phyloP scores from a whole-genome alignment of 2,797 vertebrate genomes.

The Schizothorax lantsangensis region DNA sequence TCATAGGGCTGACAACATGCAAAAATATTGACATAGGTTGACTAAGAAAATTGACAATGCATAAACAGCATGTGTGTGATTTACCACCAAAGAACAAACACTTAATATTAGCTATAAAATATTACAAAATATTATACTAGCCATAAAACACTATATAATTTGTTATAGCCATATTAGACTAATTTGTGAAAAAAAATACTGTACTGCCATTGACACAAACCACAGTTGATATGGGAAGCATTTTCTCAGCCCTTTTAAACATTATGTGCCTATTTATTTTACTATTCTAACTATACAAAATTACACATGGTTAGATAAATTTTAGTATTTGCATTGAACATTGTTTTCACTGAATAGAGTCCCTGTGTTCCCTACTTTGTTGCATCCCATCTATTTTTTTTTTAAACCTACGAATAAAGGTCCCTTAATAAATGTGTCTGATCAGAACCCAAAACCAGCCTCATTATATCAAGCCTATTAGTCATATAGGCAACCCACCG shows the following conservation, averaged over 20 bases:
- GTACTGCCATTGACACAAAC: neutral
- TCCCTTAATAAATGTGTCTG: neutral
- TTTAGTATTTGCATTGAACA: neutral
- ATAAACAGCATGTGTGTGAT: neutral
- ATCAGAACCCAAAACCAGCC: neutral
- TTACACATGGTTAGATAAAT: neutral
- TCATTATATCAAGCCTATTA: conserved; percentile 11
- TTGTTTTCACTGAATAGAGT: neutral
- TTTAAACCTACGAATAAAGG: neutral
- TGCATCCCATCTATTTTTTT: neutral
- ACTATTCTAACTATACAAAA: neutral
- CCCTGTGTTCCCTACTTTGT: neutral
- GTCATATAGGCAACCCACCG: neutral
- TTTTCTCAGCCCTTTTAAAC: neutral
- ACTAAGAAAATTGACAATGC: neutral
- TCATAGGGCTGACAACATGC: neutral
- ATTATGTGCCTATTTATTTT: neutral
- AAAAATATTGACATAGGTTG: neutral
- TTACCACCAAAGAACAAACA: neutral
- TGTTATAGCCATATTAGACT: neutral
- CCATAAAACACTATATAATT: neutral
- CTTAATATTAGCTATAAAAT: neutral
- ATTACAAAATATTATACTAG: neutral
- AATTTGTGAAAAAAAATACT: neutral
- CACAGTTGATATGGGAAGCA: neutral